Evolutionary conservation across 2,888 invertebrate genomes (phyloP).

Genomic region (Diarsia mendica): DNA sequence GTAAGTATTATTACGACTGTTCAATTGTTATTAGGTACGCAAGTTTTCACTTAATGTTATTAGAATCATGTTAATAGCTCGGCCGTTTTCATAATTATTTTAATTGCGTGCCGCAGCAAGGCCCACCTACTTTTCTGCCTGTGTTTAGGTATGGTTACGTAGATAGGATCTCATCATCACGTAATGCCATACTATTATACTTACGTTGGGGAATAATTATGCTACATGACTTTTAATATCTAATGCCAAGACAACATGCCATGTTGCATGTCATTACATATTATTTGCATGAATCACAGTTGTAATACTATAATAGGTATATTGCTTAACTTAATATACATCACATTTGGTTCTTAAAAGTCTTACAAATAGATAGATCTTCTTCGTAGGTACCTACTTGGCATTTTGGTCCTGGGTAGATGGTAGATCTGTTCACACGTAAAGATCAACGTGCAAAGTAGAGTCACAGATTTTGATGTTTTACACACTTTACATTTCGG

Average conservation of each 20-base stretch:
- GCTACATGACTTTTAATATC: slow-evolving; percentile 10
- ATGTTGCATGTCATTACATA: slow-evolving; percentile 37
- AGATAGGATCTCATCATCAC: slow-evolving; percentile 45
- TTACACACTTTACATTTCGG: neutral
- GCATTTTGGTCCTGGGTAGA: neutral
- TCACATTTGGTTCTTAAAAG: neutral
- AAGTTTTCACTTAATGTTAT: slow-evolving; percentile 84
- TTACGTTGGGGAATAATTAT: slow-evolving; percentile 26
- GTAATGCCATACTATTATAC: slow-evolving; percentile 30
- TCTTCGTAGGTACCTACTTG: neutral
- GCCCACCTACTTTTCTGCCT: slow-evolving; percentile 38
- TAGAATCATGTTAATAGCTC: slow-evolving; percentile 69
- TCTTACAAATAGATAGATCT: neutral
- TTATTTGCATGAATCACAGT: neutral
- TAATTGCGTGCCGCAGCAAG: slow-evolving; percentile 30
- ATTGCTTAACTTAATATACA: neutral
- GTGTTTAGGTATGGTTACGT: slow-evolving; percentile 2
- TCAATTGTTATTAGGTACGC: slow-evolving; percentile 76
- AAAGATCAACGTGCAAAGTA: neutral
- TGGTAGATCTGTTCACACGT: neutral
- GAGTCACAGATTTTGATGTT: neutral
- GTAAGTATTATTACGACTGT: slow-evolving; percentile 77
- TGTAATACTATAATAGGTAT: neutral
- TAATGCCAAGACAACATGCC: slow-evolving; percentile 36
- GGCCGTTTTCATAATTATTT: slow-evolving; percentile 50